Evolutionary conservation across 2,888 invertebrate genomes (phyloP), one percentile per base, ranked within the genome.

Genomic region (Alloplasta piceator): DNA sequence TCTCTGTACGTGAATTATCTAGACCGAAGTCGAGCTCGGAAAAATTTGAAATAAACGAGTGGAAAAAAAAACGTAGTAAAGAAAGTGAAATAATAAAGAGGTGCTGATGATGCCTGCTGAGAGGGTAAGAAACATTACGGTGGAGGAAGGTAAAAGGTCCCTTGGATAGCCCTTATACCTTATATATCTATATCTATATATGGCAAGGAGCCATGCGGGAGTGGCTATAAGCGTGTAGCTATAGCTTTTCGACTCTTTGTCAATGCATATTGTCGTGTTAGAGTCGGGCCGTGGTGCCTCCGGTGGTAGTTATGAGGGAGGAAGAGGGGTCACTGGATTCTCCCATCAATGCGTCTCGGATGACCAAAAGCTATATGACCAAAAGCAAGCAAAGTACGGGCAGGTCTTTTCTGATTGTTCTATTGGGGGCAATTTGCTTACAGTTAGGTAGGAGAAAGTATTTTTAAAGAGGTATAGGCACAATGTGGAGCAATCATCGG

Each of bases 401-500:
- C 86, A 83, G 86, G 84, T 85, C 84, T 77, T 81, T 80, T 77
- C 68, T 66, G 80, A 85, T 82, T 48, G 80, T 82, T 86, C 80
- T 86, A 84, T 86, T 85, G 82, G 79, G 79, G 85, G 84, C 79
- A 84, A 84, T 86, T 81, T 66, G 46, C 68, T 74, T 83, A 82
- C 82, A 82, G 84, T 84, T 85, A 83, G 84, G 85, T 85, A 36
- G 10, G 61, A 48, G 76, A 61, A 81, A 60, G 83, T 83, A 85
- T 87, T 85, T 82, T 63, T 84, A 85, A 83, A 85, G 83, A 82
- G 12, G 10, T 85, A 82, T 26, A 50, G 75, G 66, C 72, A 87
- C 83, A 87, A 87, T 86, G 66, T 84, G 64, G 84, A 86, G 83
- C 85, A 84, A 86, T 87, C 72, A 87, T 84, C 63, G 76, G 77